Percentiles rank a stretch among this genome's conserved stretches.
phyloP scores from a whole-genome alignment of 2,888 invertebrate genomes.

The Atrina japonica region DNA sequence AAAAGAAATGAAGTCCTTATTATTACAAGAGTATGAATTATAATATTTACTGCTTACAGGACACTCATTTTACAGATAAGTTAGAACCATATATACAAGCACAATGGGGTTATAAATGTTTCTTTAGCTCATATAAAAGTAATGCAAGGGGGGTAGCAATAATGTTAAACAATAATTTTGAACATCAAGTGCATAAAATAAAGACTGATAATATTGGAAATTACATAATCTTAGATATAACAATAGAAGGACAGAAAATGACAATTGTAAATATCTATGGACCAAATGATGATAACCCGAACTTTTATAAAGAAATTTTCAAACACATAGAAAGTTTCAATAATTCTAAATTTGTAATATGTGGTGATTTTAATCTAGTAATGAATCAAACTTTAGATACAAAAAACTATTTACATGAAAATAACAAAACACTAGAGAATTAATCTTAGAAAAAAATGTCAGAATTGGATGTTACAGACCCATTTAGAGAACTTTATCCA shows the following conservation, averaged over 20 bases:
- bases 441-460: conserved; percentile 5
- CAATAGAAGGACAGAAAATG: neutral
- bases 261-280: conserved; percentile 4
- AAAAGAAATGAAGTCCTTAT: too few relatives aligned
- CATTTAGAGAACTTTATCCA: conserved; percentile 29
- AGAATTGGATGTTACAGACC: conserved; percentile 15
- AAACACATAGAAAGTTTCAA: neutral
- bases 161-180: neutral
- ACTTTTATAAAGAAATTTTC: conserved; percentile 6
- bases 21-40: too few relatives aligned
- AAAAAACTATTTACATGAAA: conserved; percentile 25
- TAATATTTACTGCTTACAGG: too few relatives aligned
- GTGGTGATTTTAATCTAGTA: conserved; percentile 35
- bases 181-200: too few relatives aligned
- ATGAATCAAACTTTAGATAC: conserved; percentile 18
- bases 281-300: conserved; percentile 1
- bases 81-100: neutral
- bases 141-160: conserved; percentile 8
- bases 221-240: neutral
- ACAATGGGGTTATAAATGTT: neutral
- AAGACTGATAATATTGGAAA: neutral
- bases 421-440: conserved; percentile 16
- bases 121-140: neutral
- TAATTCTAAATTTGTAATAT: conserved; percentile 7
- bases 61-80: conserved; percentile 5